phyloP scores from a whole-genome alignment of 1,140 invertebrate genomes.

The Achroia grisella region DNA sequence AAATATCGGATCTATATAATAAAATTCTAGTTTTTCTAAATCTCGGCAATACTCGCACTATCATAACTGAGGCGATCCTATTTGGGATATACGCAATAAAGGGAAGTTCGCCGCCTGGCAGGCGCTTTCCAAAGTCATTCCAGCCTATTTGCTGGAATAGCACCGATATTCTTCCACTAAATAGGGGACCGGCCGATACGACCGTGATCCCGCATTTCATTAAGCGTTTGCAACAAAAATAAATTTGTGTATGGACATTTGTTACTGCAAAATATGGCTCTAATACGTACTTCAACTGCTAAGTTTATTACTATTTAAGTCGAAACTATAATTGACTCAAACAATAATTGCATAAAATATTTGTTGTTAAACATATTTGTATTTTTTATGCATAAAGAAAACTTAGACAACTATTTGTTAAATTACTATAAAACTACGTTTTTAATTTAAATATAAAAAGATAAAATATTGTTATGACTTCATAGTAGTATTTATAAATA shows the following conservation, averaged over 20 bases:
- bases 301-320: too few species aligned
- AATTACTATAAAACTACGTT: too few species aligned
- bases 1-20: constrained; percentile 3
- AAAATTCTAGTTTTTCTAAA: constrained; percentile 27
- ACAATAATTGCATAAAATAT: too few species aligned
- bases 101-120: constrained; percentile 39
- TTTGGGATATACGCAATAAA: constrained; percentile 43
- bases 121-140: constrained; percentile 33
- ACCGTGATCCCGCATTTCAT: constrained; percentile 44
- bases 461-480: too few species aligned
- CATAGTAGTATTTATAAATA: too few species aligned
- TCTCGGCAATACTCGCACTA: constrained; percentile 25
- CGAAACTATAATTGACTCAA: too few species aligned
- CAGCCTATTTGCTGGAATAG: constrained; percentile 32
- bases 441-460: too few species aligned
- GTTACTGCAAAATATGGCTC: not conserved
- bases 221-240: constrained; percentile 21
- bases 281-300: too few species aligned
- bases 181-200: constrained; percentile 19
- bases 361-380: too few species aligned
- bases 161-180: constrained; percentile 32
- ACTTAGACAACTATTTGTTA: too few species aligned
- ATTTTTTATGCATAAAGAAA: too few species aligned
- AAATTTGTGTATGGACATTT: constrained; percentile 4
- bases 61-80: constrained; percentile 41